Conservation (phyloP, 2,113 vertebrate genomes). For the Onychostoma macrolepis region DNA sequence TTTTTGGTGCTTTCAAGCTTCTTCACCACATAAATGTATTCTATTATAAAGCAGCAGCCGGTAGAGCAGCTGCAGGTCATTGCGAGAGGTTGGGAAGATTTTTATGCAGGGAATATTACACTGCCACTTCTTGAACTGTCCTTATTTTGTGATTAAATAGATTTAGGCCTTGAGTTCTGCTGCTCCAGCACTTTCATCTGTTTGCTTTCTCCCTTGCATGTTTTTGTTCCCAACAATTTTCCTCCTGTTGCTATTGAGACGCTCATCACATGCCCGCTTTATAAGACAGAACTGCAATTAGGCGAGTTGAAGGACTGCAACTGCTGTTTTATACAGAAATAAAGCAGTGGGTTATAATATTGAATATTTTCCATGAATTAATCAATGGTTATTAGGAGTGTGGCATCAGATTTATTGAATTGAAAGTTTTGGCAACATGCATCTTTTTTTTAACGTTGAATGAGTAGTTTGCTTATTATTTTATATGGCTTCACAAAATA, state of each 20-base stretch:
- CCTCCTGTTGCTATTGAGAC: constrained; percentile 62
- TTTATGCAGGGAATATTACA: constrained; percentile 63
- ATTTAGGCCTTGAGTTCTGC: constrained; percentile 74
- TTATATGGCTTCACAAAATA: no score
- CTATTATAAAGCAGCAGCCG: constrained; percentile 55
- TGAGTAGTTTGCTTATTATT: no score
- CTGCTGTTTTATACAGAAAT: neutral
- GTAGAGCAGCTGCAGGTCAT: constrained; percentile 53
- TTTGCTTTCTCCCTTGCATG: constrained; percentile 9
- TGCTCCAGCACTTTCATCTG: constrained; percentile 64
- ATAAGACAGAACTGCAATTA: neutral
- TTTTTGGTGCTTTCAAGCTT: constrained; percentile 40
- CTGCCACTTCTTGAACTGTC: constrained; percentile 64
- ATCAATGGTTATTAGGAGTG: neutral
- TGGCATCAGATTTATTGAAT: neutral
- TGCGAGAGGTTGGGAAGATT: constrained; percentile 41
- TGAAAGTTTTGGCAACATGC: neutral
- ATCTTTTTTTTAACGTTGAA: no score
- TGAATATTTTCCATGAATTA: neutral
- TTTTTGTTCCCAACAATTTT: constrained; percentile 51
- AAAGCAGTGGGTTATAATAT: neutral
- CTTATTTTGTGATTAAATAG: constrained; percentile 71
- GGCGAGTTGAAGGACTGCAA: neutral
- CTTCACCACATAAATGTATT: constrained; percentile 59
- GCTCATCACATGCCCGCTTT: neutral